Evolutionary conservation across 2,888 invertebrate species (phyloP).

Genomic region (Lepeophtheirus nordmannii): DNA sequence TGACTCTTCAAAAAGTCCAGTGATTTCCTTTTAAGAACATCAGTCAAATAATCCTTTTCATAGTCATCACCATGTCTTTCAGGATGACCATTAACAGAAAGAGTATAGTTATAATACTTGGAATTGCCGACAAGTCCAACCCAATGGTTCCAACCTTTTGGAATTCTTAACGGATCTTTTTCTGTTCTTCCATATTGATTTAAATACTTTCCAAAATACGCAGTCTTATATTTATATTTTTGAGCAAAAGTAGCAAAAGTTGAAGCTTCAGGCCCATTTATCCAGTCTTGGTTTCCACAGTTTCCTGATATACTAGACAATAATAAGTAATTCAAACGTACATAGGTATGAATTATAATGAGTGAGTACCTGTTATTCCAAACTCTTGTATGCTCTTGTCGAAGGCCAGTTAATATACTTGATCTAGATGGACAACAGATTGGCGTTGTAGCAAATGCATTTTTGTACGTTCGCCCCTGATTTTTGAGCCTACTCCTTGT

Average conservation of each 20-base stretch:
- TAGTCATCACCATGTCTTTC: constrained; percentile 44
- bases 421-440: constrained; percentile 83
- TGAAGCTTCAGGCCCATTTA: background rate
- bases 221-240: constrained; percentile 54
- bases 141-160: constrained; percentile 75
- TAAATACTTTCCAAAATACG: constrained; percentile 85
- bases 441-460: constrained; percentile 65
- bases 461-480: constrained; percentile 51
- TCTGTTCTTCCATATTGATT: constrained; percentile 49
- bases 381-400: constrained; percentile 63
- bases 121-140: constrained; percentile 77
- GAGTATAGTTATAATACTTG: constrained; percentile 71
- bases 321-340: too few relatives aligned
- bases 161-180: constrained; percentile 40
- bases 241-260: constrained; percentile 55
- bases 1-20: constrained; percentile 31
- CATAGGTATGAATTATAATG: too few relatives aligned
- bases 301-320: background rate
- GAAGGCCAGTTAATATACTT: constrained; percentile 63
- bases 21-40: constrained; percentile 47
- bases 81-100: constrained; percentile 61
- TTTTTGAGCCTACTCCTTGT: constrained; percentile 46
- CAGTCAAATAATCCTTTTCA: constrained; percentile 56
- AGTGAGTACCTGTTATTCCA: constrained; percentile 50
- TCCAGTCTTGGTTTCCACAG: background rate